Evolutionary conservation across 2,797 vertebrate genomes (phyloP), one percentile per base, ranked within the genome.

Genomic region (Kryptolebias ocellatus): DNA sequence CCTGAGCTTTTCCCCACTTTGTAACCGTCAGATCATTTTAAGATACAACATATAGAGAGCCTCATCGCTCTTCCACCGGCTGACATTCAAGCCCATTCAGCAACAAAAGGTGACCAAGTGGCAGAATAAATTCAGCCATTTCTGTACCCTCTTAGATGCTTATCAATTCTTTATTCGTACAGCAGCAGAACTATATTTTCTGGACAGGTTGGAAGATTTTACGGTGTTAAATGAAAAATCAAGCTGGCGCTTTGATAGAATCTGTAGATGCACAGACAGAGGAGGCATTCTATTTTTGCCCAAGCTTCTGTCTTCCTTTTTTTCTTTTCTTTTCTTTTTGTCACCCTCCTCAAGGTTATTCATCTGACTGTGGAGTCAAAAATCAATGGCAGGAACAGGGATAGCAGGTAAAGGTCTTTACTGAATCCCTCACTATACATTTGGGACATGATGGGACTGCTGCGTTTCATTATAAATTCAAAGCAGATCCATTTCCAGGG

Each of bases 391-490:
- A 63, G 56, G 67, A 69, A 58, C 57, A 37, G 18, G 53, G 39
- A 61, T n/a, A 51, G 60, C 51, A 71, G 77, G 72, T 69, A 61
- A 63, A 71, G 81, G 66, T 70, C 52, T 31, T 42, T 2, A 1
- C 47, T 51, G 74, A 71, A 67, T 80, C 60, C 68, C 55, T 72
- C 57, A 47, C 34, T 1, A 28, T 65, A 45, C 55, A 44, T 73
- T 53, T 64, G 67, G 72, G 70, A 81, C 46, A 47, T 56, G 83
- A 79, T 39, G 68, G 80, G 76, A 79, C 87, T 17, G 80, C 67
- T 74, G 70, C 67, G 84, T 88, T 89, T 84, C 87, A 89, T 90
- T 88, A 90, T 60, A 74, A 83, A 90, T 89, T 88, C 85, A 83
- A 78, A 79, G 81, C 80, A 86, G 58, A 83, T 83, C 64, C 64